Evolutionary conservation across 2,113 vertebrate genomes (phyloP).

Genomic region (Glaucomys volans): DNA sequence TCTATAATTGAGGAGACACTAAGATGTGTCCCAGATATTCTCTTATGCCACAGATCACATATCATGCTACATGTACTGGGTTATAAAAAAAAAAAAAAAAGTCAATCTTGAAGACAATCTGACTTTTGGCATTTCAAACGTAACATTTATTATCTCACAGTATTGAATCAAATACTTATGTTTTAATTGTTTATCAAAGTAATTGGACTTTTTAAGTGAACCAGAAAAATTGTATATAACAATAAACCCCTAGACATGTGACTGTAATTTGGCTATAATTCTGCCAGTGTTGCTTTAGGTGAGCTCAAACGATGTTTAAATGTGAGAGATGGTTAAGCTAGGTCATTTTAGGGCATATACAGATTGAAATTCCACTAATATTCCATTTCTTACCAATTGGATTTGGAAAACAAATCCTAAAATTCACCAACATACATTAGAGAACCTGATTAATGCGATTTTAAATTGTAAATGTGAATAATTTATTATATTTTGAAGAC

Average conservation of each 20-base stretch:
- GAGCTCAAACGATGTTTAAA: neutral
- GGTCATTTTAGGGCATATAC: neutral
- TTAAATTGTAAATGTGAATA: no score
- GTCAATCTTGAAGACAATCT: neutral
- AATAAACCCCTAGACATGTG: neutral
- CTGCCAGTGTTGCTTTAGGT: neutral
- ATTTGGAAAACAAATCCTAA: neutral
- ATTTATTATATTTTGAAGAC: no score
- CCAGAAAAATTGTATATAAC: neutral
- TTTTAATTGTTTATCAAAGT: neutral
- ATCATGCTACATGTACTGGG: neutral
- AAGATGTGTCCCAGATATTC: neutral
- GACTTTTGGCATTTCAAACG: neutral
- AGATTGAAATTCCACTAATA: neutral
- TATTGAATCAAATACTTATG: neutral
- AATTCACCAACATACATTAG: neutral
- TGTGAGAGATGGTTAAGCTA: neutral
- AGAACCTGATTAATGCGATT: neutral
- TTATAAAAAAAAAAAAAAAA: neutral
- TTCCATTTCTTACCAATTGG: neutral
- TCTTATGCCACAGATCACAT: neutral
- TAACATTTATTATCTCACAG: neutral
- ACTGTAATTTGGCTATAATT: neutral
- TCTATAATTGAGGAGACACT: neutral
- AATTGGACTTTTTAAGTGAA: neutral